Evolutionary conservation across 2,113 vertebrate species (phyloP).

Genomic region (Donacobius atricapilla): DNA sequence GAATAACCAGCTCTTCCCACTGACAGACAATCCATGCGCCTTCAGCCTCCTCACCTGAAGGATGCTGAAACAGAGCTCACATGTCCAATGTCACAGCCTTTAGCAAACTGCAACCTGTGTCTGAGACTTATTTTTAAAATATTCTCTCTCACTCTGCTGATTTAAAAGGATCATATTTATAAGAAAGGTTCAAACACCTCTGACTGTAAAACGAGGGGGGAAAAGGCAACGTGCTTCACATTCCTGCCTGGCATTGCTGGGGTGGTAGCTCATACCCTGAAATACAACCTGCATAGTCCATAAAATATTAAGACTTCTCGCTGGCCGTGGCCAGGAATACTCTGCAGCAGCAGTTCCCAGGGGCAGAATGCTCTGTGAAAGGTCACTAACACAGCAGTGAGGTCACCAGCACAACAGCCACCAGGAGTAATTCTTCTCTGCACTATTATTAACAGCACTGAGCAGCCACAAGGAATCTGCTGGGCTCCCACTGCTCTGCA

Average conservation of each 20-base stretch:
- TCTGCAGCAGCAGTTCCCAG: neutral
- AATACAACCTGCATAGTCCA: neutral
- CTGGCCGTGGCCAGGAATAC: neutral
- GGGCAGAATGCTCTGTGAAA: neutral
- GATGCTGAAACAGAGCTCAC: neutral
- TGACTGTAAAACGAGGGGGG: neutral
- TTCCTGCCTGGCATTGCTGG: neutral
- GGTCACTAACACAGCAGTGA: constrained; percentile 23
- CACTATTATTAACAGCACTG: neutral
- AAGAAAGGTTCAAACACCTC: neutral
- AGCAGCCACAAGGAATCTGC: neutral
- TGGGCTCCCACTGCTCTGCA: neutral
- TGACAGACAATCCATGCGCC: fast-evolving
- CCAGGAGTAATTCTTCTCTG: neutral
- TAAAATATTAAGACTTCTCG: neutral
- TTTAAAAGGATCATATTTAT: neutral
- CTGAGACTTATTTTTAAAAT: neutral
- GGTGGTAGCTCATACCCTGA: neutral
- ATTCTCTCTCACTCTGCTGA: neutral
- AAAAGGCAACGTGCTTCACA: neutral
- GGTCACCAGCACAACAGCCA: constrained; percentile 19
- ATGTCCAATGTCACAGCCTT: fast-evolving
- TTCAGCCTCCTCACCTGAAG: neutral
- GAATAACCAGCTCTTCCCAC: neutral
- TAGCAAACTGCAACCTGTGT: neutral